phyloP scores from a whole-genome alignment of 35 echinoderm and acorn worm genomes.

The Eucidaris tribuloides region DNA sequence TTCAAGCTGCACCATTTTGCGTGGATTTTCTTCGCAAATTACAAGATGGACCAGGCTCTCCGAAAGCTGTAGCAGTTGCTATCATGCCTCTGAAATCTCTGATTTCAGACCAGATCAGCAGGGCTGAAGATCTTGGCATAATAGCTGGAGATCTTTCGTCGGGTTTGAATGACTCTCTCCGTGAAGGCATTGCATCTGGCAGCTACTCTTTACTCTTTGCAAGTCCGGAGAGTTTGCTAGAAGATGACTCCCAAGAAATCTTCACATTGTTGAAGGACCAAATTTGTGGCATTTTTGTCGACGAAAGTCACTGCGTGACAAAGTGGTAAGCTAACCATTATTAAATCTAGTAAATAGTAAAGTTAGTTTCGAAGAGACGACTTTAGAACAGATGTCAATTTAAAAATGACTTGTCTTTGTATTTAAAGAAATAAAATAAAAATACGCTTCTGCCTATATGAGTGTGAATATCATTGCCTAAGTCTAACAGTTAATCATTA shows the following conservation, averaged over 20 bases:
- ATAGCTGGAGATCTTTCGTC: neutral
- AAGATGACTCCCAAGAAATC: neutral
- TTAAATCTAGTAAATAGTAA: no score
- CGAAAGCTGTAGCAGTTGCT: conserved; percentile 11
- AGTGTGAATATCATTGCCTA: no score
- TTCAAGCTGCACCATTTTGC: neutral
- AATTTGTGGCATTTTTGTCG: neutral
- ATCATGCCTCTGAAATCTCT: neutral
- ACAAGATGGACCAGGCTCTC: neutral
- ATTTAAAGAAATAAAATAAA: no score
- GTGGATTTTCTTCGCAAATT: neutral
- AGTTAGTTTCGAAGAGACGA: no score
- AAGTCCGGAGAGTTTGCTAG: neutral
- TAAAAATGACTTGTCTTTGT: no score
- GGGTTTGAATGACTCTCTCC: neutral
- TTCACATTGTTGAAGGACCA: neutral
- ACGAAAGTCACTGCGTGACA: conserved; percentile 6
- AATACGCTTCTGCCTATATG: no score
- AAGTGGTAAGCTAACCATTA: conserved; percentile 21
- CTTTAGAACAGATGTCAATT: no score
- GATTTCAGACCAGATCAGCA: neutral
- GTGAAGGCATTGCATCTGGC: neutral
- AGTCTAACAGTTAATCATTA: no score
- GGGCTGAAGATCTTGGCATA: neutral
- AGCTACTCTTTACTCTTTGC: neutral